A percentile compares a stretch with the other conserved stretches of the same genome.
Conservation (phyloP, 2,797 vertebrate genomes). For the Syndactyla subalaris region DNA sequence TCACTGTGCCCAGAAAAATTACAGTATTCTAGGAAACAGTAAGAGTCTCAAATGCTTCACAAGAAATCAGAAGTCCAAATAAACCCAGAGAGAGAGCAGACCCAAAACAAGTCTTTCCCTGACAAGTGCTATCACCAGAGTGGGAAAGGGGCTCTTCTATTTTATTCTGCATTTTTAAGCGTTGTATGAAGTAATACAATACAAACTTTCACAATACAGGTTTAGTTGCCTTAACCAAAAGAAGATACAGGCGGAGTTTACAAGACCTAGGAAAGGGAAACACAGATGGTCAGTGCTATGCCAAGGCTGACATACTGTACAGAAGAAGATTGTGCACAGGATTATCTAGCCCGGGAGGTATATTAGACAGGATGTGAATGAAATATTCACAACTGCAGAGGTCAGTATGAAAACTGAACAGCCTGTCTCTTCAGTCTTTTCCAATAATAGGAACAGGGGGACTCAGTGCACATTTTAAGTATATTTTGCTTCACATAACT, state of each 20-base stretch:
- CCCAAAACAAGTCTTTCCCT: not conserved
- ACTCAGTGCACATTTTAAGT: not conserved
- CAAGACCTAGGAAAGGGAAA: not conserved
- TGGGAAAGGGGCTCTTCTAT: not conserved
- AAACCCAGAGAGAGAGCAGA: not conserved
- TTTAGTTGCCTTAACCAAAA: not conserved
- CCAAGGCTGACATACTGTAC: not conserved
- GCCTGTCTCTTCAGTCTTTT: not conserved
- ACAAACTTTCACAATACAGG: not conserved
- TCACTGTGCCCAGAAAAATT: not conserved
- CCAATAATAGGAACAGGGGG: not conserved
- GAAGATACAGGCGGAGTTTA: not conserved
- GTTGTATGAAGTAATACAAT: not conserved
- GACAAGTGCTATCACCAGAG: not conserved
- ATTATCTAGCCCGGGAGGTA: constrained; percentile 14
- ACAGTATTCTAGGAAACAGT: not conserved
- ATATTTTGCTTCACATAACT: not conserved
- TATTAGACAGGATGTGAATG: constrained; percentile 5
- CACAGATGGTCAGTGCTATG: not conserved
- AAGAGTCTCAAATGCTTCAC: not conserved
- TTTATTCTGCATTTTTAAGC: not conserved
- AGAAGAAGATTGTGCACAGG: constrained; percentile 2
- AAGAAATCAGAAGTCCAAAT: not conserved
- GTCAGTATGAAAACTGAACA: constrained; percentile 2
- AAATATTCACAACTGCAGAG: constrained; percentile 3